Conservation (phyloP, 2,888 invertebrate species). For the Drosophila birchii region DNA sequence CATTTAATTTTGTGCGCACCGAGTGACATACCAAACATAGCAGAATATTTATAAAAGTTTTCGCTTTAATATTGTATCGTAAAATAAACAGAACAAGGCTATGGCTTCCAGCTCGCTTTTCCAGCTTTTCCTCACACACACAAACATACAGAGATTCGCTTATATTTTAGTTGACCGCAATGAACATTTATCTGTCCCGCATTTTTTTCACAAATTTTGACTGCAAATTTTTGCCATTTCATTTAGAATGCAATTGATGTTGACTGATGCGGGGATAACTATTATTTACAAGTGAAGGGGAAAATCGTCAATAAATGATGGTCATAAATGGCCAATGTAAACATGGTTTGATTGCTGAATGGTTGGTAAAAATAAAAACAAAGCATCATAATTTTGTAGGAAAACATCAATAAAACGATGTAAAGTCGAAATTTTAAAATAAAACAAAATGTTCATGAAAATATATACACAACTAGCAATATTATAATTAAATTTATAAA, state of each 20-base stretch:
- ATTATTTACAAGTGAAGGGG: constrained; percentile 22
- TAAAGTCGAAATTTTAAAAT: too few relatives aligned
- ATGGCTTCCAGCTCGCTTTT: constrained; percentile 9
- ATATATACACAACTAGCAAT: too few relatives aligned
- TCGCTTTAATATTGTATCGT: constrained; percentile 49
- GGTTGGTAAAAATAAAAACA: not conserved
- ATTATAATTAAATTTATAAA: too few relatives aligned
- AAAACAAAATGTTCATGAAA: too few relatives aligned
- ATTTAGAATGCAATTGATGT: constrained; percentile 32
- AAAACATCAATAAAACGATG: too few relatives aligned
- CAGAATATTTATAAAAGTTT: constrained; percentile 37
- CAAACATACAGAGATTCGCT: constrained; percentile 1
- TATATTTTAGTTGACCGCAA: constrained; percentile 37
- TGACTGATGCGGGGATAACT: constrained; percentile 13
- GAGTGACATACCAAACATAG: constrained; percentile 14
- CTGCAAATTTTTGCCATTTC: constrained; percentile 22
- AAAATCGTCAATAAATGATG: constrained; percentile 25
- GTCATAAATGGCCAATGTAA: constrained; percentile 11
- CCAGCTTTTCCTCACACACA: constrained; percentile 3
- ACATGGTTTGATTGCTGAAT: not conserved
- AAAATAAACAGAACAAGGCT: constrained; percentile 38
- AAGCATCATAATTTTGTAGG: too few relatives aligned
- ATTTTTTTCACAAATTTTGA: constrained; percentile 32
- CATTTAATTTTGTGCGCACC: constrained; percentile 58
- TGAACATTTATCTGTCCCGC: constrained; percentile 26